Evolutionary conservation across 2,113 vertebrate genomes (phyloP).

Genomic region (Calcarius ornatus): DNA sequence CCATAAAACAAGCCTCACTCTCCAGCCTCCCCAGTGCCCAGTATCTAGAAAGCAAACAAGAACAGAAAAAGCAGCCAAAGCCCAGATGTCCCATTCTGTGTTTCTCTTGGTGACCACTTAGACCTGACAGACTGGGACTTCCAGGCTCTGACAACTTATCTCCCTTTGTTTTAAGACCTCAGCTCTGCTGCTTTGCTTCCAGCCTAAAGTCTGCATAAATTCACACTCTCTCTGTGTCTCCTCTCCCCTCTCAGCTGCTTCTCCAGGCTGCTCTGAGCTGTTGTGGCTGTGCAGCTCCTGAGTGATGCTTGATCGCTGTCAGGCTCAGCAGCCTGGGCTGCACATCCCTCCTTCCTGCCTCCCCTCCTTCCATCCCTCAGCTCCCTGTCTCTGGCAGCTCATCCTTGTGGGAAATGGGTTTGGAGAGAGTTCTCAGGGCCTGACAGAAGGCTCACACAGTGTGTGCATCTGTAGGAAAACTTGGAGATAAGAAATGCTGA

Average conservation of each 20-base stretch:
- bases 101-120: neutral
- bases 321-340: neutral
- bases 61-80: neutral
- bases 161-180: neutral
- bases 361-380: neutral
- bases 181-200: neutral
- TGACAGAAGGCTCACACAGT: neutral
- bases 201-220: neutral
- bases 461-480: neutral
- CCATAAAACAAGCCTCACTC: neutral
- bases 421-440: neutral
- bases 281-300: neutral
- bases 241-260: neutral
- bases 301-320: neutral
- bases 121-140: neutral
- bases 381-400: neutral
- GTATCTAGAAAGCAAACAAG: neutral
- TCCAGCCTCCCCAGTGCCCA: neutral
- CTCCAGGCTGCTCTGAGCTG: neutral
- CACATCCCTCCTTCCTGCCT: neutral
- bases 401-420: neutral
- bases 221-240: accelerated
- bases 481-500: neutral
- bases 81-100: neutral
- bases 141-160: neutral